Percentiles rank a stretch among this genome's conserved stretches.
Conservation (phyloP, 2,888 invertebrate species). For the Parnassius glacialis region DNA sequence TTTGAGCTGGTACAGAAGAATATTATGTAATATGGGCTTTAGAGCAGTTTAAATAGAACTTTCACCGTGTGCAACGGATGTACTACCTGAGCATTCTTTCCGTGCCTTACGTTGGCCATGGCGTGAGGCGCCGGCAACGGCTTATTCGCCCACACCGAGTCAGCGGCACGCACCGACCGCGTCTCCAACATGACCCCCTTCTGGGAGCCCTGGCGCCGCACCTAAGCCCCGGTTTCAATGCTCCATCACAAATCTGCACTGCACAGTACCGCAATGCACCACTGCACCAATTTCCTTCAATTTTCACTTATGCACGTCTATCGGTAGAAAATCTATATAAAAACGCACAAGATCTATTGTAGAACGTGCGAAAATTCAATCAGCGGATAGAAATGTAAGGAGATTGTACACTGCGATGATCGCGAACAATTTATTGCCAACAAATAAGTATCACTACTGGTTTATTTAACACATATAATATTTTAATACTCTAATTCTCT, state of each 20-base stretch:
- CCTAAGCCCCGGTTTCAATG: slow-evolving; percentile 50
- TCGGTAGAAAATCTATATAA: slow-evolving; percentile 38
- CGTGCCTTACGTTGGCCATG: slow-evolving; percentile 80
- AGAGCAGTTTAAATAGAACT: no score
- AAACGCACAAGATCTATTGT: slow-evolving; percentile 56
- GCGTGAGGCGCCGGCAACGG: slow-evolving; percentile 81
- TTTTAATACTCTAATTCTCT: slow-evolving; percentile 43
- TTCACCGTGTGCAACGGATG: not conserved
- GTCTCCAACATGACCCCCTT: slow-evolving; percentile 85
- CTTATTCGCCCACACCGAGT: slow-evolving; percentile 84
- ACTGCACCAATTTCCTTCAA: slow-evolving; percentile 35
- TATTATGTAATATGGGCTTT: no score
- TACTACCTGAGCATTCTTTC: slow-evolving; percentile 86
- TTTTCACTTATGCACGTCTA: slow-evolving; percentile 30
- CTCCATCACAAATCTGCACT: slow-evolving; percentile 54
- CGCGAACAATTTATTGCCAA: slow-evolving; percentile 18
- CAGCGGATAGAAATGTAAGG: slow-evolving; percentile 49
- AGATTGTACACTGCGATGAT: slow-evolving; percentile 29
- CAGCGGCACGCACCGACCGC: slow-evolving; percentile 88
- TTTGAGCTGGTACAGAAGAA: no score
- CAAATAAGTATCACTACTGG: slow-evolving; percentile 7
- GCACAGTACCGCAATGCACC: slow-evolving; percentile 56
- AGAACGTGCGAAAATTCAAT: slow-evolving; percentile 62
- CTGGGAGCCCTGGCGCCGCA: slow-evolving; percentile 45
- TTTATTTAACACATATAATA: slow-evolving; percentile 29